These are phyloP conservation scores for Chinchilla lanigera DNA, from an alignment of 2,113 vertebrate species.

Conservation along the genomic window DNA sequence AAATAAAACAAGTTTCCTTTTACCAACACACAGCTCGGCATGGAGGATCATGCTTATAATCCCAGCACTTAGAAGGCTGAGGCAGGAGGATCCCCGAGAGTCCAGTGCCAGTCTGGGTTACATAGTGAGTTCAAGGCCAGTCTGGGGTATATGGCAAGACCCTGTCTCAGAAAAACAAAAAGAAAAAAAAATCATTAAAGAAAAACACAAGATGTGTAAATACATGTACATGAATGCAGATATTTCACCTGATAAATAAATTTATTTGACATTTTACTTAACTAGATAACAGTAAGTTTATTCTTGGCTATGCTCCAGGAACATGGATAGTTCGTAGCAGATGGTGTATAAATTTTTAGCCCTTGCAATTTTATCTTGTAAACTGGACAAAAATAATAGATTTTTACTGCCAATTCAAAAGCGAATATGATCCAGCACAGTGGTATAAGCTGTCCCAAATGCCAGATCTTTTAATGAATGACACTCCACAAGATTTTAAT, in stretches of 20 bases:
- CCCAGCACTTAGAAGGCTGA: background rate
- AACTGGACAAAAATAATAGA: constrained; percentile 41
- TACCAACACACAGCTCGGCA: background rate
- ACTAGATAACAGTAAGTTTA: background rate
- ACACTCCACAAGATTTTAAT: constrained; percentile 28
- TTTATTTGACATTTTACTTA: background rate
- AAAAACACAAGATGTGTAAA: background rate
- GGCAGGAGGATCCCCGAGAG: background rate
- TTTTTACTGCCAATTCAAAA: constrained; percentile 35
- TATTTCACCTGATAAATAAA: background rate
- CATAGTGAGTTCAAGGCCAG: background rate
- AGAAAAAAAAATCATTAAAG: background rate
- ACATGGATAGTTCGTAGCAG: background rate
- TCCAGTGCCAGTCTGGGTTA: background rate
- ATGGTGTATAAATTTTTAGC: background rate
- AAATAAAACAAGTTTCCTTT: background rate
- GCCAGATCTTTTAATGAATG: constrained; percentile 52
- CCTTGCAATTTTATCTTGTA: constrained; percentile 10
- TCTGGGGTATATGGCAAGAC: background rate
- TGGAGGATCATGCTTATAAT: background rate
- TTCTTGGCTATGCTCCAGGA: background rate
- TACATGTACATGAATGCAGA: background rate
- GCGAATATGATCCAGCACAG: background rate
- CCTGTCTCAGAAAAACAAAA: background rate
- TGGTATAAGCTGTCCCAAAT: constrained; percentile 16